These are phyloP conservation scores for Potamarius usumacintae DNA, from an alignment of 2,113 vertebrate genomes.

Conservation along the genomic window DNA sequence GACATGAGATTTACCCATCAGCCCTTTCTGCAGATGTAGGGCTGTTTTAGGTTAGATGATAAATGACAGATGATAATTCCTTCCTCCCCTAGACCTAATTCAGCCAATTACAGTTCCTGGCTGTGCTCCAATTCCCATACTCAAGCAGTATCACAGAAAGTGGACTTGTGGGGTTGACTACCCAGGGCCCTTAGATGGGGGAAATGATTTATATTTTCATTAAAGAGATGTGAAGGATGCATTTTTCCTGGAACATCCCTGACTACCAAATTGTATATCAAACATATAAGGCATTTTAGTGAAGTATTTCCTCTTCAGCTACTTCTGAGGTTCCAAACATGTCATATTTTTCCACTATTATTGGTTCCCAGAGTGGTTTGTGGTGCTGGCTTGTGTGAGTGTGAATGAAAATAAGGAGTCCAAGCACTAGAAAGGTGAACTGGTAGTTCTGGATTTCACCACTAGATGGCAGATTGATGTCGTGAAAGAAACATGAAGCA, in stretches of 20 bases:
- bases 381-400: not conserved
- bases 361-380: not conserved
- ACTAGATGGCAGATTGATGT: slow-evolving; percentile 16
- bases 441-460: slow-evolving; percentile 2
- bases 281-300: not conserved
- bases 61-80: not conserved
- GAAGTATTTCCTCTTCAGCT: not conserved
- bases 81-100: not conserved
- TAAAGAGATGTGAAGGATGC: not conserved
- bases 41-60: not conserved
- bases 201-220: not conserved
- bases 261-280: not conserved
- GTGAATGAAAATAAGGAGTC: not conserved
- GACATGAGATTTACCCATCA: slow-evolving; percentile 14
- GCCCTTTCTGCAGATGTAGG: not conserved
- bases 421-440: not conserved
- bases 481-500: not conserved
- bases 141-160: slow-evolving; percentile 2
- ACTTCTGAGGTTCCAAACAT: slow-evolving; percentile 6
- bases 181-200: not conserved
- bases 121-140: not conserved
- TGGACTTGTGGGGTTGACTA: not conserved
- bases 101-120: not conserved
- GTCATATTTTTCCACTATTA: not conserved
- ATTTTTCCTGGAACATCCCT: not conserved